phyloP scores from a whole-genome alignment of 2,113 vertebrate genomes.

The Morone saxatilis region DNA sequence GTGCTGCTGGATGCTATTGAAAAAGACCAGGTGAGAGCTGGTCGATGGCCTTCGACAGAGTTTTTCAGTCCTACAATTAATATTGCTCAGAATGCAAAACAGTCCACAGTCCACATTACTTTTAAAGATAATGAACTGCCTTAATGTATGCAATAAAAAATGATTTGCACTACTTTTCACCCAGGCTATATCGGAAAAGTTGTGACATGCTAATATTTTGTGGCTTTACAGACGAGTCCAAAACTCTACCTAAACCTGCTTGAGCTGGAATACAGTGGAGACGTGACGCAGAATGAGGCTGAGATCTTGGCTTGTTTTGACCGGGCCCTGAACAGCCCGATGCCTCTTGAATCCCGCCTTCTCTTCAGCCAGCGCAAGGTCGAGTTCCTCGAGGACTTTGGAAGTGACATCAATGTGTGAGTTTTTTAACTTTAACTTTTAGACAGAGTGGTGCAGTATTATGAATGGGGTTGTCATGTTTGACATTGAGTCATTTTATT shows the following conservation, averaged over 20 bases:
- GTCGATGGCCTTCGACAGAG: not conserved
- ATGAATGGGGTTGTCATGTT: not conserved
- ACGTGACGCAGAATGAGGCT: constrained; percentile 92
- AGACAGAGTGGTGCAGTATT: not conserved
- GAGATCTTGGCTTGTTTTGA: constrained; percentile 95
- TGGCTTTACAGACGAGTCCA: constrained; percentile 87
- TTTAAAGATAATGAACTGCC: not conserved
- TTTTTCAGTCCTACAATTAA: no score
- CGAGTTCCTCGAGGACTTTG: constrained; percentile 98
- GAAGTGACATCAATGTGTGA: constrained; percentile 95
- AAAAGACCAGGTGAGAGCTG: constrained; percentile 89
- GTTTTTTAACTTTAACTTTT: constrained; percentile 53
- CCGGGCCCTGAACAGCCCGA: constrained; percentile 88
- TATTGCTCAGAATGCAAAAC: no score
- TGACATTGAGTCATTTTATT: not conserved
- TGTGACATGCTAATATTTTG: not conserved
- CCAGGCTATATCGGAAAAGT: not conserved
- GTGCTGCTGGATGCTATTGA: constrained; percentile 95
- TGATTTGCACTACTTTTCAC: not conserved
- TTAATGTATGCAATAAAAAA: not conserved
- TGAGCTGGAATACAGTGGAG: constrained; percentile 95
- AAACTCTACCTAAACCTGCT: constrained; percentile 97
- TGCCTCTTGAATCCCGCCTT: constrained; percentile 92
- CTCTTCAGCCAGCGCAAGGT: constrained; percentile 97
- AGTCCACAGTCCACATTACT: not conserved